phyloP scores from a whole-genome alignment of 2,797 vertebrate genomes.

The Kryptopterus vitreolus region DNA sequence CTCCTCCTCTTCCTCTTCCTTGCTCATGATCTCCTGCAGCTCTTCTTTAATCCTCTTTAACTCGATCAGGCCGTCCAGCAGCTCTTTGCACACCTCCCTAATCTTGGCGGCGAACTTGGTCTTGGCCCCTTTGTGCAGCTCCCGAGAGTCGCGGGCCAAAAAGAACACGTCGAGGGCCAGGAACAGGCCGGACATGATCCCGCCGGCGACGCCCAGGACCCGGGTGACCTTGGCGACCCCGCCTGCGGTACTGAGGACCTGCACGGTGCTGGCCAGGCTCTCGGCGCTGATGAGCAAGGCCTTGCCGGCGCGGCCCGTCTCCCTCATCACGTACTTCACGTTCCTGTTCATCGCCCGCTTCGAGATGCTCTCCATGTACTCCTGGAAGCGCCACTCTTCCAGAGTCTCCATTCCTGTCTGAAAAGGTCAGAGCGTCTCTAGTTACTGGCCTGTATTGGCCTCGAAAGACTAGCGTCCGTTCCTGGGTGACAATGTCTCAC shows the following conservation, averaged over 20 bases:
- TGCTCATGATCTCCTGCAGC: background rate
- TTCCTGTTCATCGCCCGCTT: slow-evolving; percentile 74
- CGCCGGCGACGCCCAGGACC: slow-evolving; percentile 73
- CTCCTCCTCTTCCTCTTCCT: background rate
- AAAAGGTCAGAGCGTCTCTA: background rate
- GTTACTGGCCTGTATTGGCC: background rate
- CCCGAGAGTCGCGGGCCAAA: slow-evolving; percentile 75
- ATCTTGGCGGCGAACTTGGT: slow-evolving; percentile 76
- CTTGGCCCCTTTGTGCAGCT: slow-evolving; percentile 74
- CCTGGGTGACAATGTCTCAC: slow-evolving; percentile 56
- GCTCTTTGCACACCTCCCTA: slow-evolving; percentile 70
- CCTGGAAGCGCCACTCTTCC: slow-evolving; percentile 73
- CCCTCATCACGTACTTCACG: slow-evolving; percentile 76
- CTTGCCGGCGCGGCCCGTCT: slow-evolving; percentile 74
- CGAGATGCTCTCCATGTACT: slow-evolving; percentile 70
- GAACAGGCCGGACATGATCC: slow-evolving; percentile 76
- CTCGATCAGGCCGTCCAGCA: slow-evolving; percentile 71
- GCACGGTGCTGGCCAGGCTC: slow-evolving; percentile 71
- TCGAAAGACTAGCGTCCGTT: no score
- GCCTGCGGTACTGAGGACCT: slow-evolving; percentile 71
- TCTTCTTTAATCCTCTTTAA: slow-evolving; percentile 60
- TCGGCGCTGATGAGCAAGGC: slow-evolving; percentile 72
- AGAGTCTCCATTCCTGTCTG: slow-evolving; percentile 74
- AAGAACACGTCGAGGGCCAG: slow-evolving; percentile 78
- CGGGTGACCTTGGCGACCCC: slow-evolving; percentile 72